These are phyloP conservation scores for Pterocles burchelli DNA, from an alignment of 2,113 vertebrate species.

Conservation along the genomic window DNA sequence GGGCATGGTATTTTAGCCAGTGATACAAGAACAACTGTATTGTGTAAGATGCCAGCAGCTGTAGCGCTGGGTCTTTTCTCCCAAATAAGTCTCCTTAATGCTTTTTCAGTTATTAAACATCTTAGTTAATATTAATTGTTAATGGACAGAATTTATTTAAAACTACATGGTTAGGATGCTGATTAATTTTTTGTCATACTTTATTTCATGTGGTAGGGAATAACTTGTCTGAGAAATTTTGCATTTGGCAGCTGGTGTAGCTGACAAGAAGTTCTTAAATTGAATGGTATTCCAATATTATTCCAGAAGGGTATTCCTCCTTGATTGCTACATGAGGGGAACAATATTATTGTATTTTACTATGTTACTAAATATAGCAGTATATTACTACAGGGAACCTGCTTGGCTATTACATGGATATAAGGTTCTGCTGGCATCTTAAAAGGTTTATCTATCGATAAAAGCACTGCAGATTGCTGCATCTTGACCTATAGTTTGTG, in stretches of 20 bases:
- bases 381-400: not conserved
- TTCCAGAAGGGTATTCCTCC: not conserved
- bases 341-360: not conserved
- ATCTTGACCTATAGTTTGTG: not conserved
- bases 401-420: not conserved
- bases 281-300: not conserved
- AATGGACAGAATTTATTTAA: not conserved
- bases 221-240: not conserved
- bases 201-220: not conserved
- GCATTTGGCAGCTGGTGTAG: not conserved
- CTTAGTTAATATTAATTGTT: not conserved
- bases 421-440: not conserved
- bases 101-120: not conserved
- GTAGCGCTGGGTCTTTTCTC: not conserved
- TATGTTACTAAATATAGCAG: not conserved
- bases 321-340: not conserved
- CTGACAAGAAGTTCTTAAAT: not conserved
- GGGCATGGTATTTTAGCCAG: not conserved
- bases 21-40: not conserved
- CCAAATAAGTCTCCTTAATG: not conserved
- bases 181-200: not conserved
- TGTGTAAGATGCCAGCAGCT: not conserved
- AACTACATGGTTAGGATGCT: not conserved
- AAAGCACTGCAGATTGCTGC: not conserved
- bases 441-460: not conserved